Evolutionary conservation across 2,113 vertebrate genomes (phyloP), one percentile per base, ranked within the genome.

Genomic region (Lampris megalopsis): DNA sequence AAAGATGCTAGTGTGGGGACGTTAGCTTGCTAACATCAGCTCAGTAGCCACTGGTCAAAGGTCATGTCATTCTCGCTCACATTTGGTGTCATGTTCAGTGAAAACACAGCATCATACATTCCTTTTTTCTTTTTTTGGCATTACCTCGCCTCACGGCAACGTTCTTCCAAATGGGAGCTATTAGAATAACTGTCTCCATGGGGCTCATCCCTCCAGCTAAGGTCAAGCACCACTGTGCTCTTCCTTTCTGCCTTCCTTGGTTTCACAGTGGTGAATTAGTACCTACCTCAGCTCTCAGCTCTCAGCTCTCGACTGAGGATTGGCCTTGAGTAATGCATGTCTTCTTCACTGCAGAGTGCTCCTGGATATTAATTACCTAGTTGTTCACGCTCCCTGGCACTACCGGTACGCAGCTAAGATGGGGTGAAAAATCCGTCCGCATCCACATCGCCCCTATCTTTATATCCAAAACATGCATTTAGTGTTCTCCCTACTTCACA

Each of bases 381-480:
- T 40, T 60, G 80, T 71, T 82, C 77, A 73, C 38, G 53, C 70
- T 79, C 58, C 49, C 38, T 10, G 41, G 80, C 78, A 63, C 61
- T 24, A 57, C 68, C 61, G 67, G 4, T 48, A 74, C 68, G 61
- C 63, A 75, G 60, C 11, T n/a, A 13, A 9, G 68, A 60, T 53
- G 35, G 57, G 41, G 66, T 75, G 76, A 57, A 64, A 64, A 69
- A 82, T 62, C 61, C 57, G 65, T 40, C 60, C 60, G 70, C n/a
- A 75, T 47, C 53, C 47, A 57, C 76, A 76, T 80, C 80, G 70
- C 43, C 0, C 37, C 13, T 42, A 74, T 63, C 56, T 81, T 62
- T 56, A 72, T 38, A 75, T 64, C 62, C 63, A 67, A 73, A 82
- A 84, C 63, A 80, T 78, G 70, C 72, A 75, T 59, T 74, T 36